Percentiles rank a stretch among this genome's conserved stretches.
phyloP scores from a whole-genome alignment of 2,888 invertebrate species.

The Geotrupes spiniger region DNA sequence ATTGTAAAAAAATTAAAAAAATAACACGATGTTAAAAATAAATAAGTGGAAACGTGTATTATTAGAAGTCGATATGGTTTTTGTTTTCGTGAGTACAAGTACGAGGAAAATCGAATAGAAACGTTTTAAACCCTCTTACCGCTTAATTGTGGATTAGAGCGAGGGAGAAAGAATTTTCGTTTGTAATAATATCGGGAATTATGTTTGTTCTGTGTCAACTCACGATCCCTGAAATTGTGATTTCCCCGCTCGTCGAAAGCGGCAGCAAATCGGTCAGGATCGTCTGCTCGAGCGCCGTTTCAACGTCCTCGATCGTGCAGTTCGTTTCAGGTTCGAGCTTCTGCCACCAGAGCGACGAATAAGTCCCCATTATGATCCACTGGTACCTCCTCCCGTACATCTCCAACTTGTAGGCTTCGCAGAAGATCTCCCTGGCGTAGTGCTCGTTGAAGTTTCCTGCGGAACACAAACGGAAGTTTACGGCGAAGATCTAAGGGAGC shows the following conservation, averaged over 20 bases:
- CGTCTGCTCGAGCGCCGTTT: slow-evolving; percentile 79
- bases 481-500: neutral
- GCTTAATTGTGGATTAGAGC: too few species aligned
- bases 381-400: slow-evolving; percentile 93
- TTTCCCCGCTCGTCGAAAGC: slow-evolving; percentile 80
- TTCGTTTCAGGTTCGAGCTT: slow-evolving; percentile 58
- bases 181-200: slow-evolving; percentile 83
- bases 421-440: slow-evolving; percentile 87
- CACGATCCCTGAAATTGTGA: slow-evolving; percentile 87
- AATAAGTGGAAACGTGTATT: too few species aligned
- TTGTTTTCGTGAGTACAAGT: too few species aligned
- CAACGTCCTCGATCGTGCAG: slow-evolving; percentile 71
- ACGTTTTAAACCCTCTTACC: too few species aligned
- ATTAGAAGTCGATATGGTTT: too few species aligned
- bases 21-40: too few species aligned
- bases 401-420: slow-evolving; percentile 80
- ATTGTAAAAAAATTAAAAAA: too few species aligned
- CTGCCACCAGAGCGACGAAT: slow-evolving; percentile 72
- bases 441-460: slow-evolving; percentile 92
- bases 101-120: too few species aligned
- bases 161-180: too few species aligned
- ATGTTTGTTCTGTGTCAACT: slow-evolving; percentile 82
- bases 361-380: slow-evolving; percentile 92
- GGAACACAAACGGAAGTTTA: slow-evolving; percentile 11
- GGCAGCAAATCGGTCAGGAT: slow-evolving; percentile 87